Evolutionary conservation across 2,113 vertebrate genomes (phyloP), one percentile per base, ranked within the genome.

Genomic region (Gavialis gangeticus): DNA sequence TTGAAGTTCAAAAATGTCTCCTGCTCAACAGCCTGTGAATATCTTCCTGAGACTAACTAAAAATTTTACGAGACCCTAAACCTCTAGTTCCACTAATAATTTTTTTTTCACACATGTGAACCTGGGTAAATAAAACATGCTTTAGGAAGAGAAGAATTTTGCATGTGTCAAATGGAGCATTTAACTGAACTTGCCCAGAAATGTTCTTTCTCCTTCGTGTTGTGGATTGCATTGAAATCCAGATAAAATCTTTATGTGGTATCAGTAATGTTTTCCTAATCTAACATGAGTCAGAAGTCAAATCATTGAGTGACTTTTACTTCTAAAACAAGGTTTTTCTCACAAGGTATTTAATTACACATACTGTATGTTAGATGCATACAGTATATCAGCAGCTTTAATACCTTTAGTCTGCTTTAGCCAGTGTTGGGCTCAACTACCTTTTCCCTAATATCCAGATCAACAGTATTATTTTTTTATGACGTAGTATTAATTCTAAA

Each of bases 41-140:
- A 87, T 63, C 64, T 94, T 96, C 88, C 55, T 77, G 91, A 96
- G 87, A 97, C 76, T 75, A 91, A 79, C 4, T 30, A 88, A 88
- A 96, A 97, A 97, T 92, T 81, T 94, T 94, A 93, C 83, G 85
- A 95, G 85, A 66, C 25, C 57, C 89, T 95, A 92, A 97, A 93
- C 64, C 59, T 94, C 84, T 90, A 88, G 16, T 90, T 97, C 88
- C 24, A 91, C 63, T 28, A 82, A 73, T 87, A 46, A 27, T 55
- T 34, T 62, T 89, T 88, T n/a, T 59, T 91, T 92, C 67, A 27
- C 71, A 88, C 9, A 89, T 75, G 24, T 82, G 37, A 94, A 85
- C 56, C 84, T 87, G 60, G 55, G 60, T 79, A 96, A 98, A 93
- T 75, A 96, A 96, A 97, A 87, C 27, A 92, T 19, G 4, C 27